Conservation (phyloP, 2,888 invertebrate genomes). For the Rhaphigaster nebulosa region DNA sequence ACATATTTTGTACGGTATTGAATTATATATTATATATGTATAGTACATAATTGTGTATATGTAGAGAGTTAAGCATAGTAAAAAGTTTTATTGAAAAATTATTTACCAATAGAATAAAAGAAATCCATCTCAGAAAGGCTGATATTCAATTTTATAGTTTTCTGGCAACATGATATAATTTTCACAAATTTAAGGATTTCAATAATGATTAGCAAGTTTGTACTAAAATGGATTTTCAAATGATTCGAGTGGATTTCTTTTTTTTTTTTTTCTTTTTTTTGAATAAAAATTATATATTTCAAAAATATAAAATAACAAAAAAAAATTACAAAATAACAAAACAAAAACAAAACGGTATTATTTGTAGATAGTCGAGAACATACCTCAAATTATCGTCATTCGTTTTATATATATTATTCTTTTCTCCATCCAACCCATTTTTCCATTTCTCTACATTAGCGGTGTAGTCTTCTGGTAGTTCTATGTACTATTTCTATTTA, state of each 20-base stretch:
- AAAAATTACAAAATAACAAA: background rate
- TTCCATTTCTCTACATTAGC: conserved; percentile 53
- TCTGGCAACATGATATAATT: background rate
- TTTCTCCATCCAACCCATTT: conserved; percentile 49
- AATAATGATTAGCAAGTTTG: background rate
- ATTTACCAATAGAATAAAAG: conserved; percentile 61
- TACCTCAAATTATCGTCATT: conserved; percentile 50
- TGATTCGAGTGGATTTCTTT: conserved; percentile 52
- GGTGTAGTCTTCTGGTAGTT: conserved; percentile 36
- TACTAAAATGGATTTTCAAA: conserved; percentile 15
- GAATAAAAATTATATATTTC: conserved; percentile 39
- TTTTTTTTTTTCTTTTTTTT: conserved; percentile 38
- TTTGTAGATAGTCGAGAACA: conserved; percentile 62
- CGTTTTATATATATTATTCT: conserved; percentile 62
- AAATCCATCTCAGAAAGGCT: conserved; percentile 50
- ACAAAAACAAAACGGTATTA: conserved; percentile 57
- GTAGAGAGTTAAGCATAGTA: conserved; percentile 61
- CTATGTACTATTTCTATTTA: conserved; percentile 60
- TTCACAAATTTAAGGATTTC: background rate
- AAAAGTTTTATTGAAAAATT: conserved; percentile 60
- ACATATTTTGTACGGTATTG: conserved; percentile 64
- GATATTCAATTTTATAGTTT: background rate
- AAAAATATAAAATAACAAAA: conserved; percentile 39
- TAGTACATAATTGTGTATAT: conserved; percentile 64
- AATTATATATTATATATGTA: conserved; percentile 63